Evolutionary conservation across 2,888 invertebrate species (phyloP), one percentile per base, ranked within the genome.

Genomic region (Crocallis elinguaria): DNA sequence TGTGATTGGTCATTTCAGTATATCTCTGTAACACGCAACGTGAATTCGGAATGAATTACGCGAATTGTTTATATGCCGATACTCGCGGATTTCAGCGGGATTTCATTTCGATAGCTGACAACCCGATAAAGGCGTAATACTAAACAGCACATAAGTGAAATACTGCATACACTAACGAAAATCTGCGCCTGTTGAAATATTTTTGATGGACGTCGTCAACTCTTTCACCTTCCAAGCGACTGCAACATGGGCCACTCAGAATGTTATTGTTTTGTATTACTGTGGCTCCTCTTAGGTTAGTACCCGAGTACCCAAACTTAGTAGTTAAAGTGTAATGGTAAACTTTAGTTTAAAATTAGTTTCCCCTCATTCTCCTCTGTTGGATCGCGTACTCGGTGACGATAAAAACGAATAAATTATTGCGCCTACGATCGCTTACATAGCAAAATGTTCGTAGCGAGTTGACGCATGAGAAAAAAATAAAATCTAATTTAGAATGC

Each of bases 1-100:
- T 78, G 67, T 83, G 85, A 89, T 88, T 88, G 88, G 88, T 88
- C 86, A 89, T 88, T 88, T 86, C 87, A 86, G 84, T 88, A 88
- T 86, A 88, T 87, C 87, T 86, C 79, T 78, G 84, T 82, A 79
- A 80, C 73, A 84, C 86, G 84, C 81, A 67, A 62, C 62, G 69
- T 67, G 88, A 88, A 88, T 90, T 71, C 79, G 67, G 75, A 88
- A 88, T 84, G 84, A 79, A 82, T 81, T 75, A 80, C 79, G 71
- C 72, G 82, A 84, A 83, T 85, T 84, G 82, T 84, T 84, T 84
- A 81, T 79, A 72, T 67, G 68, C 73, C 70, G 72, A 79, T 77
- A 69, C 69, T 67, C 59, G 59, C 57, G 60, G 71, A 77, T 76
- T 79, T 73, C 67, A 66, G 65, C 62, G 62, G 71, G 60, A 63